A percentile compares a stretch with the other conserved stretches of the same genome.
Conservation (phyloP, 1,140 invertebrate genomes). For the Conopomorpha cramerella region DNA sequence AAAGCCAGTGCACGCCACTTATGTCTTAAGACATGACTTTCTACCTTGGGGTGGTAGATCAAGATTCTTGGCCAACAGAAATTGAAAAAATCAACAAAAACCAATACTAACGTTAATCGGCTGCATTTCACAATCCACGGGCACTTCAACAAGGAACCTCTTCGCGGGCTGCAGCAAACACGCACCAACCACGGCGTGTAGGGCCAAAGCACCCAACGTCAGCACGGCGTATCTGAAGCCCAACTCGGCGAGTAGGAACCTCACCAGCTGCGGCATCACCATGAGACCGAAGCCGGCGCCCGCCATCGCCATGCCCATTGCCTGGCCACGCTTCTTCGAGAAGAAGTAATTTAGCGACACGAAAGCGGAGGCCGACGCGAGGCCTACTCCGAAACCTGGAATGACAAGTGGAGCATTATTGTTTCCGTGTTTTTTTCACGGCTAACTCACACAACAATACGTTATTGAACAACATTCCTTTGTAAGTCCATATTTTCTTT, state of each 20-base stretch:
- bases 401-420: constrained; percentile 7
- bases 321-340: constrained; percentile 72
- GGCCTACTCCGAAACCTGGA: constrained; percentile 71
- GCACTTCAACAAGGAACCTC: constrained; percentile 66
- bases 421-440: no score
- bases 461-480: no score
- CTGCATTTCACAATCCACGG: constrained; percentile 62
- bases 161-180: constrained; percentile 70
- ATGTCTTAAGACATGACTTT: no score
- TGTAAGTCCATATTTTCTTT: no score
- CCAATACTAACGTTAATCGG: constrained; percentile 42
- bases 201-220: constrained; percentile 66
- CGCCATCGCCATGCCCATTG: constrained; percentile 75
- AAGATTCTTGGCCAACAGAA: no score
- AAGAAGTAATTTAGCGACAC: constrained; percentile 78
- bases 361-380: constrained; percentile 72
- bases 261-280: constrained; percentile 73
- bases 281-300: constrained; percentile 77
- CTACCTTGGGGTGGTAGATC: no score
- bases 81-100: constrained; percentile 3
- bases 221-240: constrained; percentile 70
- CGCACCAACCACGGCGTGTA: constrained; percentile 69
- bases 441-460: no score
- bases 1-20: no score
- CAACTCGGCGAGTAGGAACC: constrained; percentile 63